Conservation (phyloP, 2,113 vertebrate genomes). For the Ifrita kowaldi region DNA sequence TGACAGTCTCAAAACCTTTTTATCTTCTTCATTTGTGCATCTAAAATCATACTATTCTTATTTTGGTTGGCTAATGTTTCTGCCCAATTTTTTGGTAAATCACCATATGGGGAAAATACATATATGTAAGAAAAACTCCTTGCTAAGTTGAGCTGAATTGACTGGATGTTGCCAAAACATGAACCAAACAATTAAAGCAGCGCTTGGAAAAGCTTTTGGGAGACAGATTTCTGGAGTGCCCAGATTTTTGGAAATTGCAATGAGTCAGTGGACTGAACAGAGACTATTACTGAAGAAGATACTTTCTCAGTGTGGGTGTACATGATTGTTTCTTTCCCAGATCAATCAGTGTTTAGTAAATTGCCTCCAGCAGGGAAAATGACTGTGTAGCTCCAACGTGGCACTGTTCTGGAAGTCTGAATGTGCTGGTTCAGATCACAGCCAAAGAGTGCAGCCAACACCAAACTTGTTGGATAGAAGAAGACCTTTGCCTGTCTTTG, state of each 20-base stretch:
- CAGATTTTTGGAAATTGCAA: neutral
- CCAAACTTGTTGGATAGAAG: accelerated
- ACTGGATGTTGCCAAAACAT: neutral
- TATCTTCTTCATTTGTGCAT: neutral
- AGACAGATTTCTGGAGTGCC: neutral
- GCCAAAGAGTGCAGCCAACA: neutral
- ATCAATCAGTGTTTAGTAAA: neutral
- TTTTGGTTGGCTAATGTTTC: neutral
- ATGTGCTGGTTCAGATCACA: neutral
- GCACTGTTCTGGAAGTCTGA: neutral
- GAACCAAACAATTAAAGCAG: neutral
- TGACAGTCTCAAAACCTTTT: neutral
- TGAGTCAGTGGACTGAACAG: neutral
- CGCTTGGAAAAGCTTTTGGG: neutral
- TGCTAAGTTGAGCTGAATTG: neutral
- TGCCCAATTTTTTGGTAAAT: neutral
- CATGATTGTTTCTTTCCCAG: neutral
- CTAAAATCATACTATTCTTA: neutral
- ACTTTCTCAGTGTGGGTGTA: neutral
- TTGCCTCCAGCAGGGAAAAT: neutral
- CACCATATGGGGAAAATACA: neutral
- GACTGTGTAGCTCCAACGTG: neutral
- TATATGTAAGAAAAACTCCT: neutral
- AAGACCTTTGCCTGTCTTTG: neutral
- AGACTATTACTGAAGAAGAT: neutral